Base-by-base conservation (phyloP, 2,113 vertebrate genomes). In the Heterotis niloticus region DNA sequence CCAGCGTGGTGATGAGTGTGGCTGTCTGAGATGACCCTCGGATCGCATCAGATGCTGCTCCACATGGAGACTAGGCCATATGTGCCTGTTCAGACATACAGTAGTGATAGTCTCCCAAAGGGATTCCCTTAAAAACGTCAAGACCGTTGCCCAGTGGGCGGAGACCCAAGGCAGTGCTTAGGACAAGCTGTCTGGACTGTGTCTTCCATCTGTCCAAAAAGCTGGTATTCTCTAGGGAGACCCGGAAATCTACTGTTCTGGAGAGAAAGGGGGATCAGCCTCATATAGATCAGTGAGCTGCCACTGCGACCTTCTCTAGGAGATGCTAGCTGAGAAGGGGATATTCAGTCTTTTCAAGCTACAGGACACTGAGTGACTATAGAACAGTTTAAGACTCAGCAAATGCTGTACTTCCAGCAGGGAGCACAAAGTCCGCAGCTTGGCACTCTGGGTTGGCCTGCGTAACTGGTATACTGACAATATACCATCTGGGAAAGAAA, bases 61-160 rank as follows among this genome's bases (percentile, higher is more conserved):
- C 64, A 56, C n/a, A 74, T 17, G 20, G 54, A 54, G 71, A 28
- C 2, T 1, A n/a, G 26, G 57, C 71, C 52, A 57, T 26, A 24
- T 74, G 71, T 57, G 20, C 23, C 54, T 29, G 54, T 17, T 74
- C 52, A 74, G 56, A 23, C 71, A 74, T 26, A 5, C 71, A 74
- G 23, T 14, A 23, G 26, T 26, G 16, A 65, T 65, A 2, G 18
- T n/a, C 29, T 69, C 67, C 17, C 12, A 26, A 59, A 75, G 11
- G 29, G 26, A 0, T 64, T n/a, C 28, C 34, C 10, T 2, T 62
- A 16, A 52, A 64, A 9, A 64, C 57, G 7, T 18, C 57, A 29
- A 16, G 59, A 57, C 5, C 20, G 54, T 14, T n/a, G 74, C 57
- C 26, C 14, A 34, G 16, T 57, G 20, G 28, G 28, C 57, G 16